These are phyloP conservation scores for Acanthosepion pharaonis DNA, from an alignment of 2,888 invertebrate genomes.

Conservation along the genomic window DNA sequence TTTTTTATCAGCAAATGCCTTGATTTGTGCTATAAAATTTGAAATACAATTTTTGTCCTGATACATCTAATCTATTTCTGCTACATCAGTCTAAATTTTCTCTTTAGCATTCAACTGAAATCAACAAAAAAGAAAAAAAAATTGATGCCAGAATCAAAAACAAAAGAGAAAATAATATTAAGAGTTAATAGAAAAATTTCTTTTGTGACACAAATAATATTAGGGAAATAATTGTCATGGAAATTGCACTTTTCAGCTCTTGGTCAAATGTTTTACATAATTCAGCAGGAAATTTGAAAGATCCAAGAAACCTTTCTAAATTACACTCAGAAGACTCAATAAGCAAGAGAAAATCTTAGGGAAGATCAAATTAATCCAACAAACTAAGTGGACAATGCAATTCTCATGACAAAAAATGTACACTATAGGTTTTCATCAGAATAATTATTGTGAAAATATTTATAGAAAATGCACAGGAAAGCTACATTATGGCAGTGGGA, in stretches of 20 bases:
- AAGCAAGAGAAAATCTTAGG: background rate
- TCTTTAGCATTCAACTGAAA: background rate
- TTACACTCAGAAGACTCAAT: background rate
- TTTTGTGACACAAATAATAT: background rate
- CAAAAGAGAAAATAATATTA: too few relatives aligned
- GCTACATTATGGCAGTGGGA: too few relatives aligned
- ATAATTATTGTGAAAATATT: too few relatives aligned
- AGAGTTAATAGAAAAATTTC: background rate
- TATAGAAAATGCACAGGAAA: too few relatives aligned
- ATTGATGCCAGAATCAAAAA: background rate
- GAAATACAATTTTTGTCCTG: background rate
- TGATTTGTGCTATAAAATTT: background rate
- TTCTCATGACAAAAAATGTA: background rate
- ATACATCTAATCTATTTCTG: background rate
- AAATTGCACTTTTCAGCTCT: background rate
- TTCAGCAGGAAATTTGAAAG: background rate
- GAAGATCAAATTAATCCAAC: background rate
- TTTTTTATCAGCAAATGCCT: background rate
- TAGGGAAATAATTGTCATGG: background rate
- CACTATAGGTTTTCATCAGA: too few relatives aligned
- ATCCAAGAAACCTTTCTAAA: background rate
- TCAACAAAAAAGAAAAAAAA: background rate
- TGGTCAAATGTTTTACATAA: background rate
- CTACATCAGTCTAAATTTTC: background rate
- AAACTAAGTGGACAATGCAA: background rate